These are phyloP conservation scores for Ateles fusciceps DNA, from an alignment of 2,797 vertebrate species.

Conservation along the genomic window DNA sequence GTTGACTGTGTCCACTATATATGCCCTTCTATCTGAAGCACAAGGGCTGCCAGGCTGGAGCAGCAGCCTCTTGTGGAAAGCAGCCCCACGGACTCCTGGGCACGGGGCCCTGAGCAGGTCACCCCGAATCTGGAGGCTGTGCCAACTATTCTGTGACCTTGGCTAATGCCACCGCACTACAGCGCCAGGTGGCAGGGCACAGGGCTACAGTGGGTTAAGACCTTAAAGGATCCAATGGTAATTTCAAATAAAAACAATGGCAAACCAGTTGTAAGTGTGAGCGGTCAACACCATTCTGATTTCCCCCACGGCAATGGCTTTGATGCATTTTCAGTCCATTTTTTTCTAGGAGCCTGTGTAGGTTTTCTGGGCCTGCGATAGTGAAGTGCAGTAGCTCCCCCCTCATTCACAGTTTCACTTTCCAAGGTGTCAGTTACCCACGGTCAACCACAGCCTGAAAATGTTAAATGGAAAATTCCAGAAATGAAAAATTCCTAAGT, in stretches of 20 bases:
- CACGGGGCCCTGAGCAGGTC: neutral
- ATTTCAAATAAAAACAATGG: neutral
- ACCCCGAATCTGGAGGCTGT: neutral
- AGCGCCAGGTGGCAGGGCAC: neutral
- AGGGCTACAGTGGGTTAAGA: neutral
- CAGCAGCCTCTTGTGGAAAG: accelerated
- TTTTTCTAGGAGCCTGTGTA: neutral
- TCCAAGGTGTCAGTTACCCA: neutral
- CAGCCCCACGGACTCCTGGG: neutral
- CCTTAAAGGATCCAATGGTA: neutral
- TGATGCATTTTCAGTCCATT: neutral
- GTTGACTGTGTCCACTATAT: too few relatives aligned
- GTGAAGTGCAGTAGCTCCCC: neutral
- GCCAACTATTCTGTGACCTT: neutral
- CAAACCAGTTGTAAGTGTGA: neutral
- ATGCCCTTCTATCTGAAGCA: neutral
- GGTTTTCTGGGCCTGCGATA: neutral
- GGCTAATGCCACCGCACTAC: neutral
- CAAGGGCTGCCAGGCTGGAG: accelerated
- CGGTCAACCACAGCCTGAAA: neutral
- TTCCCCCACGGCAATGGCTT: neutral
- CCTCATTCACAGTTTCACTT: neutral
- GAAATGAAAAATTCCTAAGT: neutral
- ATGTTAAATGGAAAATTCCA: neutral
- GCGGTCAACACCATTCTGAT: neutral